These are phyloP conservation scores for Balaeniceps rex DNA, from an alignment of 2,113 vertebrate species.

Conservation along the genomic window DNA sequence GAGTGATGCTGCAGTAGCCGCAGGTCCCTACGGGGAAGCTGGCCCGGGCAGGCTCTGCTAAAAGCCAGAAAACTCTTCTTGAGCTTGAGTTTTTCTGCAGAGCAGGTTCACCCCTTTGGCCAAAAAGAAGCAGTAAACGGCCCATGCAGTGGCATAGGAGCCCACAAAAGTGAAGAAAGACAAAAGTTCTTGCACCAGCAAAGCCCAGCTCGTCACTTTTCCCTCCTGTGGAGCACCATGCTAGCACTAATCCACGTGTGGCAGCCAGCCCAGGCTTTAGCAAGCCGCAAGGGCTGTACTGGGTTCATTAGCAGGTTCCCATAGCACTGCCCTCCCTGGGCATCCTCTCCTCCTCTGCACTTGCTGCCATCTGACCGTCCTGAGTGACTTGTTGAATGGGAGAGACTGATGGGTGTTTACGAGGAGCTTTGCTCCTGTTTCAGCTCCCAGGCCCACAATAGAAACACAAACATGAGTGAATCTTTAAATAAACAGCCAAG, in stretches of 20 bases:
- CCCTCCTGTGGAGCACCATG: background rate
- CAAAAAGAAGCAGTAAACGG: background rate
- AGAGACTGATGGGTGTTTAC: background rate
- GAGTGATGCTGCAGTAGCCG: background rate
- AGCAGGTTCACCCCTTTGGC: background rate
- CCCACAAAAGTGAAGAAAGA: background rate
- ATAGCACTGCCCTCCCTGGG: background rate
- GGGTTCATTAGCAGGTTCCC: slow-evolving; percentile 1
- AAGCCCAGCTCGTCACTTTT: background rate
- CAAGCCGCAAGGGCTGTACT: background rate
- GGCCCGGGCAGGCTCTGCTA: background rate
- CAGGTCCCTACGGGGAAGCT: background rate
- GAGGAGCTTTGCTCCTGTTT: background rate
- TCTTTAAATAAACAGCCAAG: background rate
- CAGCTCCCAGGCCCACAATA: background rate
- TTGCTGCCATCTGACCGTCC: background rate
- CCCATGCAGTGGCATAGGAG: background rate
- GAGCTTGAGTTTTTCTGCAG: background rate
- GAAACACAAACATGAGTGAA: background rate
- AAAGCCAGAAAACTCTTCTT: background rate
- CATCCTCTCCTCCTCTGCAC: background rate
- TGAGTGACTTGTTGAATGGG: background rate
- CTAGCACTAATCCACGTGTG: background rate
- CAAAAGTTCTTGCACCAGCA: background rate
- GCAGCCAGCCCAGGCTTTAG: background rate